phyloP scores from a whole-genome alignment of 2,113 vertebrate species.

The Pteruthius melanotis region DNA sequence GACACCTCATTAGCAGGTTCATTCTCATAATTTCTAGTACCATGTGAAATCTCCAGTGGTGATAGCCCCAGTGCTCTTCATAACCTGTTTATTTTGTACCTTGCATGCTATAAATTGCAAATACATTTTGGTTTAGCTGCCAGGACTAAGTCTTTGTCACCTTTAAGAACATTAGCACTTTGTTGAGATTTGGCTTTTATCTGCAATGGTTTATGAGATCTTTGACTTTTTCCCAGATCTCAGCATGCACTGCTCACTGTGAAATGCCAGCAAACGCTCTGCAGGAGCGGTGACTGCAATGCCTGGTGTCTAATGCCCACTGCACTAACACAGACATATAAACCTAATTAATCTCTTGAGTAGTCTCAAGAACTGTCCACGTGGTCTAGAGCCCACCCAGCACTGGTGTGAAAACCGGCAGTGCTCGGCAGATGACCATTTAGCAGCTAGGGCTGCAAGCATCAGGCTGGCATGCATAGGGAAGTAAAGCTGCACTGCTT shows the following conservation, averaged over 20 bases:
- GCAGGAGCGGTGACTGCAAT: neutral
- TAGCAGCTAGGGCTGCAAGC: neutral
- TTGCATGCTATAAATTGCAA: neutral
- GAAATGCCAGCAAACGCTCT: neutral
- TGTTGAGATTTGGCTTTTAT: constrained; percentile 5
- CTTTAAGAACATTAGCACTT: neutral
- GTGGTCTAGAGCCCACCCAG: neutral
- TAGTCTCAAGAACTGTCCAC: neutral
- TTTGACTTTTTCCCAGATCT: constrained; percentile 1
- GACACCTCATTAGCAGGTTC: neutral
- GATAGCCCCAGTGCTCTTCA: neutral
- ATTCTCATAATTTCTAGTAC: neutral
- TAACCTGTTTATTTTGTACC: neutral
- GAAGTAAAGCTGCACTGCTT: neutral
- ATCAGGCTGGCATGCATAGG: neutral
- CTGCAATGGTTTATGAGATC: neutral
- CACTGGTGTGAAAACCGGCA: neutral
- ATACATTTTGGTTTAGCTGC: neutral
- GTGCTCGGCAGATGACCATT: neutral
- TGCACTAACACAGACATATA: neutral
- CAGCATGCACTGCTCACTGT: neutral
- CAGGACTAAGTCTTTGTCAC: neutral
- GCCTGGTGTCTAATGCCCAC: accelerated
- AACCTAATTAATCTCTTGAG: neutral
- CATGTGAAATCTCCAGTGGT: neutral